Evolutionary conservation across 1,140 invertebrate species (phyloP).

Genomic region (Varroa destructor): DNA sequence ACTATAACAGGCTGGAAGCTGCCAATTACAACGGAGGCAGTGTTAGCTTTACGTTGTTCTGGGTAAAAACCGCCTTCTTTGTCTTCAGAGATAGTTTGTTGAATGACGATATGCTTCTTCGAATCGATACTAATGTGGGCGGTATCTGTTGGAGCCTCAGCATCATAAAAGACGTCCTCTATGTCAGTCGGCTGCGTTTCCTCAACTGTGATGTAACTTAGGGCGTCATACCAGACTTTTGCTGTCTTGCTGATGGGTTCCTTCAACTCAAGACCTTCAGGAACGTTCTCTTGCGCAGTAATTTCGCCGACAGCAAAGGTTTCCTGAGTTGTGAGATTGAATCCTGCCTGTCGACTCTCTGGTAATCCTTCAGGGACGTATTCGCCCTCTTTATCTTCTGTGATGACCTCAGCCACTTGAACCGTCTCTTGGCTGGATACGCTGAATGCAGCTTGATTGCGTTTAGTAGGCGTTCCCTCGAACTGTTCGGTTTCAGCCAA

Average conservation of each 20-base stretch:
- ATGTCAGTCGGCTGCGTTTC: conserved; percentile 9
- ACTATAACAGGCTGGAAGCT: conserved; percentile 31
- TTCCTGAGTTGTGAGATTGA: conserved; percentile 18
- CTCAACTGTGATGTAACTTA: neutral
- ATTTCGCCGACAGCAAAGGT: conserved; percentile 3
- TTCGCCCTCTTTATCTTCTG: conserved; percentile 31
- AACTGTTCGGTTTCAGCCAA: conserved; percentile 3
- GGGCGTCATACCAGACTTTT: conserved; percentile 16
- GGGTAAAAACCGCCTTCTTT: conserved; percentile 31
- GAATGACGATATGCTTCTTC: conserved; percentile 32
- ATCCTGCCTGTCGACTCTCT: conserved; percentile 15
- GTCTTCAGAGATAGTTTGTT: conserved; percentile 29
- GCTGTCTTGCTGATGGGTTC: neutral
- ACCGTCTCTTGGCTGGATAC: conserved; percentile 29
- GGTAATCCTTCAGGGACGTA: conserved; percentile 29
- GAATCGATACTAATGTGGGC: conserved; percentile 31
- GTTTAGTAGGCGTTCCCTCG: conserved; percentile 10
- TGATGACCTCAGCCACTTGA: conserved; percentile 17
- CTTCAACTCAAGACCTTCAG: neutral
- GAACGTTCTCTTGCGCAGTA: conserved; percentile 8
- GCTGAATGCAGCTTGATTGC: conserved; percentile 29
- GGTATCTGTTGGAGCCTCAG: conserved; percentile 4
- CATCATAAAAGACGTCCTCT: conserved; percentile 18
- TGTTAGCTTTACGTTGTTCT: conserved; percentile 22
- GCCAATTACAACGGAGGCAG: neutral